Conservation (phyloP, 2,888 invertebrate species). For the Pteria penguin region DNA sequence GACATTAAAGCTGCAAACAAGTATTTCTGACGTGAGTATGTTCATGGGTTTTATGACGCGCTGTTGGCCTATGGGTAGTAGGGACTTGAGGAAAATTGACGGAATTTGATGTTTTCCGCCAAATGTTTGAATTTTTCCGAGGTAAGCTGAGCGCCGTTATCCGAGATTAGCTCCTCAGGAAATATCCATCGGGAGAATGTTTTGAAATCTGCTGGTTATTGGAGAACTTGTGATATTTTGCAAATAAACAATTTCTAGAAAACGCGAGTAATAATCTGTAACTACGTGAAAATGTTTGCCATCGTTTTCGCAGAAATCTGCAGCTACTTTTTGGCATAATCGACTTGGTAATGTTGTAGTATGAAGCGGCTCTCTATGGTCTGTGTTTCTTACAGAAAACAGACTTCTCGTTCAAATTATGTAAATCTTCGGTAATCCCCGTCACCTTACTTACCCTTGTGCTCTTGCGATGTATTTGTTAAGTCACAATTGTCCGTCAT, state of each 20-base stretch:
- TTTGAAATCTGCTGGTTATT: conserved; percentile 31
- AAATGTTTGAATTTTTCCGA: conserved; percentile 34
- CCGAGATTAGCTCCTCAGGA: conserved; percentile 35
- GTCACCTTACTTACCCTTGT: no score
- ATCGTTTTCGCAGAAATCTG: conserved; percentile 32
- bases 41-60: conserved; percentile 34
- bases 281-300: no score
- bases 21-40: conserved; percentile 34
- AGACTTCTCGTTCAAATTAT: no score
- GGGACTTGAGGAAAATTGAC: conserved; percentile 17
- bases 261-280: no score
- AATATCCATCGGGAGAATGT: conserved; percentile 41
- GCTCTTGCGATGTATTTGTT: no score
- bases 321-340: conserved; percentile 45
- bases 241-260: no score
- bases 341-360: conserved; percentile 32
- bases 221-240: no score
- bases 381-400: no score
- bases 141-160: conserved; percentile 42
- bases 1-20: conserved; percentile 34
- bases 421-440: no score
- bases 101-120: conserved; percentile 21
- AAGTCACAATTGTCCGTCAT: no score
- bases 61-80: conserved; percentile 41
- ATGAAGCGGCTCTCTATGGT: conserved; percentile 39